phyloP scores from a whole-genome alignment of 2,797 vertebrate genomes.

The Limnodromus scolopaceus region DNA sequence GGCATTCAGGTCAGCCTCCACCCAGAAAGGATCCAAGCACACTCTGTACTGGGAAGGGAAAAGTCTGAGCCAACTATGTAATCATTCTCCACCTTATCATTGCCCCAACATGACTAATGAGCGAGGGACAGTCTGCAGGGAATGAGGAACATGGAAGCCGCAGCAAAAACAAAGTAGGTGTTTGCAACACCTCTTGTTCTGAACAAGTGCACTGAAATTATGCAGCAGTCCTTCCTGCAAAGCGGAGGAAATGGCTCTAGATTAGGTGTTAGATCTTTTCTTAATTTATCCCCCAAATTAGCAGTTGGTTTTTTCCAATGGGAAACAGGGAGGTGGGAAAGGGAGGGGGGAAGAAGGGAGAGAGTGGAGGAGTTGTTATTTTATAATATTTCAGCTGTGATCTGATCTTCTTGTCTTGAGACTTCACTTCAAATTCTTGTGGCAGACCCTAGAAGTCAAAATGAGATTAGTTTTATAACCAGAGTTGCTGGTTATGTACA shows the following conservation, averaged over 20 bases:
- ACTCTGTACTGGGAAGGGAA: conserved; percentile 53
- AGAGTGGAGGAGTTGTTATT: not conserved
- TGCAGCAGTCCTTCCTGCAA: not conserved
- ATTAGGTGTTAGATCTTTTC: not conserved
- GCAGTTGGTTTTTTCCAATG: not conserved
- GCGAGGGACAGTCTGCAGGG: conserved; percentile 58
- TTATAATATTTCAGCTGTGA: not conserved
- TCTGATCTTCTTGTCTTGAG: not conserved
- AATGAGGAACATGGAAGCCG: conserved; percentile 45
- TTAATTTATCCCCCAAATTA: not conserved
- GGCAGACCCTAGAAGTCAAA: not conserved
- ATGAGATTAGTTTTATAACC: not conserved
- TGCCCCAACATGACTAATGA: conserved; percentile 63
- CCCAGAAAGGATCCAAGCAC: conserved; percentile 59
- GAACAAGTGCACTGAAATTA: not conserved
- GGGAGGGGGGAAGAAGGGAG: no score
- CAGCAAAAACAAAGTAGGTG: conserved; percentile 3
- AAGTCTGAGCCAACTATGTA: conserved; percentile 71
- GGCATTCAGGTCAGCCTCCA: conserved; percentile 65
- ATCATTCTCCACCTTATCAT: conserved; percentile 69
- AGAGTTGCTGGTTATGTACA: not conserved
- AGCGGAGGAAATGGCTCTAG: not conserved
- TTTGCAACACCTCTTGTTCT: conserved; percentile 16
- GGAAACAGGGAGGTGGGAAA: no score
- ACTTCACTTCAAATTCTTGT: not conserved